Base-by-base conservation (phyloP, 1,140 invertebrate genomes). In the Spodoptera frugiperda region DNA sequence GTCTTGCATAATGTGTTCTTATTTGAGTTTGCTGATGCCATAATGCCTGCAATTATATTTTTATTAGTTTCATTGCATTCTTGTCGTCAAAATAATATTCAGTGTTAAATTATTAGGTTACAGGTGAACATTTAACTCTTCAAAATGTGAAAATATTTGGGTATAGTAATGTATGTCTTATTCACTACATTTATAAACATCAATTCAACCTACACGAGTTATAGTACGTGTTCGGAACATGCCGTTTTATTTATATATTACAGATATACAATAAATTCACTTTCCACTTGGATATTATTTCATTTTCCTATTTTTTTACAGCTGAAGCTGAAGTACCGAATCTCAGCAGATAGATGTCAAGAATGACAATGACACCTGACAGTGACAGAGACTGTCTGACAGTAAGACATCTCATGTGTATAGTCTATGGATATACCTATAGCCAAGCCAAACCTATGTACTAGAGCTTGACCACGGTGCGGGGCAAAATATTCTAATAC, bases 1-100 rank as follows among this genome's bases (percentile, higher is more conserved):
- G 84, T 82, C 83, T 87, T 87, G 81, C 79, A 87, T 88, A 87
- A 84, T 87, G 77, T 57, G 80, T 61, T 78, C 78, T 83, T 8
- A 68, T 79, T 19, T 49, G 63, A 15, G 46, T 33, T 19, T 77
- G 59, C 49, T 83, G 83, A 17, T 77, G 78, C 80, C 79, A 82
- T 17, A 86, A 63, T 39, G 55, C 11, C 71, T 73, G 55, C 10
- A 73, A 73, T 49, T 48, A 21, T 8, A 48, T 0, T 8, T 6
- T 49, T 21, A 6, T 14, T 48, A 39, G n/a, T 1, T 65, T 15
- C 11, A 17, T 17, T 11, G 17, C 15, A 19, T 21, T 21, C 12
- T 48, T 17, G 49, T 48, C 6, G 14, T 3, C 3, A 14, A 65
- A 48, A 49, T 48, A 25, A 25, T 15, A 33, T 25, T 25, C 2